Percentiles rank a stretch among this genome's conserved stretches.
Evolutionary conservation across 2,888 invertebrate species (phyloP).

Genomic region (Tortrix viridana): DNA sequence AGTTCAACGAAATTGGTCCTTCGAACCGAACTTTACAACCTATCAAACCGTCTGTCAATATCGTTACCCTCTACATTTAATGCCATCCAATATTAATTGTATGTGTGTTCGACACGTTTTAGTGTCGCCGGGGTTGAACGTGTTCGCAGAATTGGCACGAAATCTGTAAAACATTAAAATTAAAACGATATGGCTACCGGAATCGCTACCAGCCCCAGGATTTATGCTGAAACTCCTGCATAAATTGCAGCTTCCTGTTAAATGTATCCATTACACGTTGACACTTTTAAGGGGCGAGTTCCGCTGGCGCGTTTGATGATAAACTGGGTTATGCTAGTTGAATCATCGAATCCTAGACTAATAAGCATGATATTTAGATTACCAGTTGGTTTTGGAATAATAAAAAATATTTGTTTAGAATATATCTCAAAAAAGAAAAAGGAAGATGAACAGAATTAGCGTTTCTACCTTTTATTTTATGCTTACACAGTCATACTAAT

Average conservation of each 20-base stretch:
- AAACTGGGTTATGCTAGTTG: neutral
- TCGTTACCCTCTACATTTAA: neutral
- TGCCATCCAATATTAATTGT: too few relatives aligned
- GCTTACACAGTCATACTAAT: too few relatives aligned
- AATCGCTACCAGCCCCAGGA: conserved; percentile 55
- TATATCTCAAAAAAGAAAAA: too few relatives aligned
- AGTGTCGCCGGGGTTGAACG: neutral
- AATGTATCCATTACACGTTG: conserved; percentile 79
- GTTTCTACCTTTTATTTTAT: too few relatives aligned
- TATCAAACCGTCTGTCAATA: neutral
- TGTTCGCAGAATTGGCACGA: conserved; percentile 37
- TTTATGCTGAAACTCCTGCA: conserved; percentile 69
- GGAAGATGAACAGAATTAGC: too few relatives aligned
- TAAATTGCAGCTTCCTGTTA: conserved; percentile 72
- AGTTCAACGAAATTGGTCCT: neutral
- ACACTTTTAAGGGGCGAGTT: conserved; percentile 48
- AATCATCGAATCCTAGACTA: neutral
- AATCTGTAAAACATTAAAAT: conserved; percentile 54
- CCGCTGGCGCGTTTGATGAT: conserved; percentile 2
- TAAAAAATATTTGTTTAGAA: too few relatives aligned
- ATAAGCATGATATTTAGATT: too few relatives aligned
- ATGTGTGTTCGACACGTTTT: too few relatives aligned
- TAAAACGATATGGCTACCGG: conserved; percentile 41
- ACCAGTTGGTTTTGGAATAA: neutral
- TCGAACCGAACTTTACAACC: neutral